Evolutionary conservation across 2,888 invertebrate genomes (phyloP).

Genomic region (Emmelina monodactyla): DNA sequence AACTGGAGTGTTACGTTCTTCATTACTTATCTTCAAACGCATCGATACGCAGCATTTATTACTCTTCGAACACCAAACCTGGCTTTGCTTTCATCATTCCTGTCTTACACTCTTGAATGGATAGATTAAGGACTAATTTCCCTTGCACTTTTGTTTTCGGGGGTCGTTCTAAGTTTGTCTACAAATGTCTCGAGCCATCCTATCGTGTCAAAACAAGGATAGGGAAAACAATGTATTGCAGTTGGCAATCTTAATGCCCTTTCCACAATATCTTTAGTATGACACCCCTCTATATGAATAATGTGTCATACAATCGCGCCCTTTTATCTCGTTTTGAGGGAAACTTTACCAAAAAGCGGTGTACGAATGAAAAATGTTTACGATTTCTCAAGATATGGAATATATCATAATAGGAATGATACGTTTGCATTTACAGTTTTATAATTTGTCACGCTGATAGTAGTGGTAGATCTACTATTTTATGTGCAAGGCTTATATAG

Average conservation of each 20-base stretch:
- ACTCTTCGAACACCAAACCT: slow-evolving; percentile 34
- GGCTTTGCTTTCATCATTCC: too few relatives aligned
- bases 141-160: not conserved
- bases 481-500: too few relatives aligned
- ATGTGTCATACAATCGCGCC: slow-evolving; percentile 58
- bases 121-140: too few relatives aligned
- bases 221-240: slow-evolving; percentile 56
- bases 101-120: too few relatives aligned
- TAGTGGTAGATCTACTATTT: too few relatives aligned
- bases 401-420: too few relatives aligned
- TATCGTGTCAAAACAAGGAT: slow-evolving; percentile 63
- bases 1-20: slow-evolving; percentile 31
- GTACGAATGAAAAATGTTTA: not conserved
- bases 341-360: slow-evolving; percentile 20
- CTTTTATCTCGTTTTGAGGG: slow-evolving; percentile 46
- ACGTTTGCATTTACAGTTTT: too few relatives aligned
- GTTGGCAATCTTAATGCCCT: slow-evolving; percentile 64
- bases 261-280: slow-evolving; percentile 61
- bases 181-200: slow-evolving; percentile 46
- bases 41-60: slow-evolving; percentile 65
- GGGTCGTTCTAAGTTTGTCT: not conserved
- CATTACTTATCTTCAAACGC: slow-evolving; percentile 64
- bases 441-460: too few relatives aligned
- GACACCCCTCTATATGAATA: slow-evolving; percentile 62
- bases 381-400: not conserved